Percentiles rank a stretch among this genome's conserved stretches.
phyloP scores from a whole-genome alignment of 2,797 vertebrate species.

The Clarias platycephalus region DNA sequence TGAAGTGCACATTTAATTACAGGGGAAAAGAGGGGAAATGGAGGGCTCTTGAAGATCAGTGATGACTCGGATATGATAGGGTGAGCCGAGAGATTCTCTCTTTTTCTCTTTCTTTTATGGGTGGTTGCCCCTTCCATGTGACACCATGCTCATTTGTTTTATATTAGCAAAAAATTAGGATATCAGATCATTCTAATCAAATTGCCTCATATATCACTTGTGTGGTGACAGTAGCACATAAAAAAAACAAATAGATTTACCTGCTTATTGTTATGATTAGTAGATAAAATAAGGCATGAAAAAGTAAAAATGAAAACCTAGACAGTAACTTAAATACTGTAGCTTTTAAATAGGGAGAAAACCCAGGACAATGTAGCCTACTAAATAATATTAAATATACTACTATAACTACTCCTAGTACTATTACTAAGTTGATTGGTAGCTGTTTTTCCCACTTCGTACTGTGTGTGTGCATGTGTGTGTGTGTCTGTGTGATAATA shows the following conservation, averaged over 20 bases:
- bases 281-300: neutral
- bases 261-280: neutral
- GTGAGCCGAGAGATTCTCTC: slow-evolving; percentile 32
- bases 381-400: neutral
- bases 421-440: neutral
- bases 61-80: slow-evolving; percentile 72
- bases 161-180: slow-evolving; percentile 20
- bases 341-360: neutral
- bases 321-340: neutral
- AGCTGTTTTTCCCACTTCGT: neutral
- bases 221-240: neutral
- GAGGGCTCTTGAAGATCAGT: slow-evolving; percentile 83
- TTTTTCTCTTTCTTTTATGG: slow-evolving; percentile 16
- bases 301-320: neutral
- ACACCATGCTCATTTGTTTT: slow-evolving; percentile 19
- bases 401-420: neutral
- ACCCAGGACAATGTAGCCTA: neutral
- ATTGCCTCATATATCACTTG: neutral
- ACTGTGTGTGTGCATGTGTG: neutral
- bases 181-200: slow-evolving; percentile 18
- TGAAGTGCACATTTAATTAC: slow-evolving; percentile 99
- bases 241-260: neutral
- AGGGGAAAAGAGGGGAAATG: slow-evolving; percentile 80
- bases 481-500: neutral
- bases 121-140: neutral